phyloP scores from a whole-genome alignment of 2,113 vertebrate genomes.

The Helogale parvula region DNA sequence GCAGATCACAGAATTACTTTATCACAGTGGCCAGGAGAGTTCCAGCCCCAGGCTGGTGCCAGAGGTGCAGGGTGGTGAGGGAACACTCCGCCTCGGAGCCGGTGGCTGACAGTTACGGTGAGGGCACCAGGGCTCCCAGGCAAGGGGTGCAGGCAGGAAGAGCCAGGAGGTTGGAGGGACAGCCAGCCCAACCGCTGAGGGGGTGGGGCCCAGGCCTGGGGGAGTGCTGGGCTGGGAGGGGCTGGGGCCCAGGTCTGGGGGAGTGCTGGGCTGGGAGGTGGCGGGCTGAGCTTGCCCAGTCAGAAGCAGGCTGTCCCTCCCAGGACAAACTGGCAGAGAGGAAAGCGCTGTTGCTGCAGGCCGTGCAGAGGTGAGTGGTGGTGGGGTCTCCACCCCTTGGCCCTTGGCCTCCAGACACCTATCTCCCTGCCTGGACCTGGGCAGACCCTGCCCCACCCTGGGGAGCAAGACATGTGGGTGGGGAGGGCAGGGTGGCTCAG shows the following conservation, averaged over 20 bases:
- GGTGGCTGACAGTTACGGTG: neutral
- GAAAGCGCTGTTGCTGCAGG: conserved; percentile 92
- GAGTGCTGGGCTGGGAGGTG: neutral
- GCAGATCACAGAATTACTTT: neutral
- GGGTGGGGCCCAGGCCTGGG: neutral
- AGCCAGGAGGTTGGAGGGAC: neutral
- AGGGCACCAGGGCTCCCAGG: neutral
- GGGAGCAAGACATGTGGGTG: neutral
- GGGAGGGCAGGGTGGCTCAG: neutral
- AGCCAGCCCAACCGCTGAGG: neutral
- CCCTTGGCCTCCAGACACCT: neutral
- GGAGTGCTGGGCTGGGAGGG: neutral
- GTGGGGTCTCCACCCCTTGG: neutral
- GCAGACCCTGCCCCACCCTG: neutral
- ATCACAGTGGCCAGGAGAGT: neutral
- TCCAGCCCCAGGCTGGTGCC: neutral
- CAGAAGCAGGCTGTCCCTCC: neutral
- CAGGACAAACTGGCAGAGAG: conserved; percentile 94
- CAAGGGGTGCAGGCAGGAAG: neutral
- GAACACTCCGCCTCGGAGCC: neutral
- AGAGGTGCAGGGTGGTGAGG: neutral
- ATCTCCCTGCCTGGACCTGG: neutral
- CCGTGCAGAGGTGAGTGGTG: conserved; percentile 91
- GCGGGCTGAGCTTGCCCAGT: accelerated
- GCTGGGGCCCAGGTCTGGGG: neutral